Conservation (phyloP, 2,113 vertebrate species). For the Microcebus murinus region DNA sequence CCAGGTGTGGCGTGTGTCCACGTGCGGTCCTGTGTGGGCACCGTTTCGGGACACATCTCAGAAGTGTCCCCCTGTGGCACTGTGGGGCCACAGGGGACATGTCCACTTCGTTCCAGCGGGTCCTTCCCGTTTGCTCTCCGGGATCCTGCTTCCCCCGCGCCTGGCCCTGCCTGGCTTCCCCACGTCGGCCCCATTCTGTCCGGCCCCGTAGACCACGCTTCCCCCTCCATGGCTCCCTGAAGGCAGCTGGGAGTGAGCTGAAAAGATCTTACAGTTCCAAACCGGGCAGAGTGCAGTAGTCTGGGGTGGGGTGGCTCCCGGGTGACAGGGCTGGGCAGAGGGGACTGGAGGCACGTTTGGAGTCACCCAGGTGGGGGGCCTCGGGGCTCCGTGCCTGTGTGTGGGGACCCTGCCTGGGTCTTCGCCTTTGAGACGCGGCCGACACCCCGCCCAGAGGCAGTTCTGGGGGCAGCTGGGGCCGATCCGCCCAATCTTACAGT, state of each 20-base stretch:
- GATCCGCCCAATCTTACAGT: neutral
- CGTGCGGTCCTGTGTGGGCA: accelerated
- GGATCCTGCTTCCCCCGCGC: neutral
- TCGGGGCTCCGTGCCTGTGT: neutral
- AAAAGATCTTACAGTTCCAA: neutral
- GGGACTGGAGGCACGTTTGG: neutral
- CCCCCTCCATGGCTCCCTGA: neutral
- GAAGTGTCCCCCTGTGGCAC: too few species aligned
- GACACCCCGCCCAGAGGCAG: neutral
- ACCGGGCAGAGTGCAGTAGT: too few species aligned
- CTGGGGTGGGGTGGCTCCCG: too few species aligned
- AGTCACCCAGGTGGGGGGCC: neutral
- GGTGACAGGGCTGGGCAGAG: neutral
- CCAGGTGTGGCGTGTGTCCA: too few species aligned
- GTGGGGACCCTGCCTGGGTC: neutral
- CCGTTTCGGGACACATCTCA: neutral
- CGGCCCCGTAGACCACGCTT: too few species aligned
- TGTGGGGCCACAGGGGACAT: accelerated
- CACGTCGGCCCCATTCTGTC: neutral
- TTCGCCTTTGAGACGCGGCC: neutral
- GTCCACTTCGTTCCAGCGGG: neutral
- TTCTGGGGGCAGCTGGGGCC: neutral
- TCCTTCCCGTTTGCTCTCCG: neutral
- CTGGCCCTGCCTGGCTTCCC: accelerated
- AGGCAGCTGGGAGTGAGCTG: neutral